Base-by-base conservation (phyloP, 2,888 invertebrate species). In the Encarsia formosa region DNA sequence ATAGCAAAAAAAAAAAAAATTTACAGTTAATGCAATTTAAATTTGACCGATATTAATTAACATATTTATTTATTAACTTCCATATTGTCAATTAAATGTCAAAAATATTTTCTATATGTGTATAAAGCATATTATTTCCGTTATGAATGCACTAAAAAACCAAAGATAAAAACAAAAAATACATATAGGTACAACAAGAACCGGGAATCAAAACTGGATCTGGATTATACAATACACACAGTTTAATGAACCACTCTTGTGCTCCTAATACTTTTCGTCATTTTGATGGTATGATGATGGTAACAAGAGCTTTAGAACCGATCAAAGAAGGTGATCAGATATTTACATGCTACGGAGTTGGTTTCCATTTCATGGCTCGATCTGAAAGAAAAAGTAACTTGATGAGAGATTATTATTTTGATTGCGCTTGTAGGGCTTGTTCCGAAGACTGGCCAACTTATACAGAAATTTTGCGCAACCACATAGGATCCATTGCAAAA, bases 181-280 rank as follows among this genome's bases (percentile, higher is more conserved):
- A 34, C 11, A 37, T 55, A 22, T 38, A 73, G 73, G 62, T 74
- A 46, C 73, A 74, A 60, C 68, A 65, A 42, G 70, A 71, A 37
- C 68, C 71, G 15, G 70, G 72, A 8, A 59, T 68, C 13, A 68
- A 68, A 54, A 61, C 65, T 11, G 73, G 73, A 19, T 73, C 73
- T 1, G 73, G 73, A n/a, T 58, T 74, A 5, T 73, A 68, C 29
- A 60, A 69, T 3, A 49, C 65, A 16, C 67, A 68, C 37, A 73
- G 73, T 49, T 54, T 74, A 15, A 68, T 70, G 49, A 74, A 74
- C 60, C 73, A 74, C 55, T 70, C 73, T 13, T 74, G 73, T 40
- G 65, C 68, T 3, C 67, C 73, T 5, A 73, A 74, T 45, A 71
- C 72, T 1, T 68, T 74, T 43, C 62, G 73, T 6, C 72, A 73